Evolutionary conservation across 2,888 invertebrate species (phyloP).

Genomic region (Elysia crispata): DNA sequence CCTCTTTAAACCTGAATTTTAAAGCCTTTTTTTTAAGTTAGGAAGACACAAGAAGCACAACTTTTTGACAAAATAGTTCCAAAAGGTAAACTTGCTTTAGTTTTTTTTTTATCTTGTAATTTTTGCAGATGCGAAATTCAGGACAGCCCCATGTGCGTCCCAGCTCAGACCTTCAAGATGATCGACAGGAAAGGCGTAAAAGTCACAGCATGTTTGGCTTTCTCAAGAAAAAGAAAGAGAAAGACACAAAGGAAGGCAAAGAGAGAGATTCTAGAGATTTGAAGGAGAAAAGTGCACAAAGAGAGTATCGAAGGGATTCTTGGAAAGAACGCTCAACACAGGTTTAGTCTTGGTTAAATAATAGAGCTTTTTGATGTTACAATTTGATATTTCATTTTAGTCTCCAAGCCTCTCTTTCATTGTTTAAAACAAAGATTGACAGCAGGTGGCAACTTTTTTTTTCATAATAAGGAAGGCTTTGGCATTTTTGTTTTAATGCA

Average conservation of each 20-base stretch:
- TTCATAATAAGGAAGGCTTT: too few species aligned
- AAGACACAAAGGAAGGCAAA: conserved; percentile 63
- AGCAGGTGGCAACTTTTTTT: too few species aligned
- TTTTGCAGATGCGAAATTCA: conserved; percentile 20
- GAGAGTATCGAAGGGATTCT: too few species aligned
- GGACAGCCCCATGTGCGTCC: too few species aligned
- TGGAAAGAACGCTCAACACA: conserved; percentile 47
- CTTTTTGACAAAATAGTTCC: neutral
- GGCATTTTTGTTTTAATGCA: too few species aligned
- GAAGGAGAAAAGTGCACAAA: conserved; percentile 49
- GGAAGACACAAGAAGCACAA: too few species aligned
- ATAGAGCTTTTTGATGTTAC: too few species aligned
- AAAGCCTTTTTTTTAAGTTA: too few species aligned
- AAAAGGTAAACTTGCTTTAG: neutral
- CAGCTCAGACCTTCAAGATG: neutral
- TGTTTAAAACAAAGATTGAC: neutral
- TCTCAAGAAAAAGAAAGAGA: conserved; percentile 72
- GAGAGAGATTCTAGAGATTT: conserved; percentile 54
- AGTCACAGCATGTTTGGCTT: conserved; percentile 72
- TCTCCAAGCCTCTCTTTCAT: neutral
- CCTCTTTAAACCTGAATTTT: too few species aligned
- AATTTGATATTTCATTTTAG: too few species aligned
- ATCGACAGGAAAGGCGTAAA: conserved; percentile 62
- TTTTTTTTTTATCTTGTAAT: neutral
- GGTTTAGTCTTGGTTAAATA: conserved; percentile 23